Base-by-base conservation (phyloP, 2,797 vertebrate genomes). In the Coccyzus lansbergi region DNA sequence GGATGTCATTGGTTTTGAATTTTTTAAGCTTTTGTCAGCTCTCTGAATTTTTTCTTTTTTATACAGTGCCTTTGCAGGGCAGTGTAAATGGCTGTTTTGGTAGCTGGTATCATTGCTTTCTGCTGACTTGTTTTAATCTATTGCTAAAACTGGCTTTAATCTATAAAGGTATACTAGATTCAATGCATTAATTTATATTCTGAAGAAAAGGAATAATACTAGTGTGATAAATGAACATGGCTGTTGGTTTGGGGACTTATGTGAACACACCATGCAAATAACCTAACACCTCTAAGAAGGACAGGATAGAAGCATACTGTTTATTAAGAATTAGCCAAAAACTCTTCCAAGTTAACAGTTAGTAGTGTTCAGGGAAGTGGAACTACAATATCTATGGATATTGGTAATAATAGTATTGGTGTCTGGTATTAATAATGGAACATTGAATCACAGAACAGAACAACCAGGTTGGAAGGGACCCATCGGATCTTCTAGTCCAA, bases 1-100 rank as follows among this genome's bases (percentile, higher is more conserved):
- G 4, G 0, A 12, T 33, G 10, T 5, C 2, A 10, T 7, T 55
- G 9, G 7, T 3, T 12, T 7, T 55, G 18, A 19, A 3, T 15
- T 25, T 91, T 91, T 38, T n/a, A 60, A 79, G 31, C 9, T 78
- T 93, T 94, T 36, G 51, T 58, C 22, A 34, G n/a, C n/a, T 84
- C n/a, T 91, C 68, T 55, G 36, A 85, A 75, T 42, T 42, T 11
- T 36, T 42, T 44, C 74, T 49, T 69, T 48, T 49, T 44, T 11
- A 9, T 10, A 8, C 2, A 4, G 15, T 51, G 34, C 25, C 51
- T 24, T 12, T 3, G 2, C 5, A 17, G 46, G 33, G 36, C 51
- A 80, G 6, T 12, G 15, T 2, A 40, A 64, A 38, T n/a, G 74
- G 31, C 24, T 74, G 42, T 6, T 59, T 55, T 63, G 33, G 18